Evolutionary conservation across 2,888 invertebrate species (phyloP), one percentile per base, ranked within the genome.

Genomic region (Parnassius apollo): DNA sequence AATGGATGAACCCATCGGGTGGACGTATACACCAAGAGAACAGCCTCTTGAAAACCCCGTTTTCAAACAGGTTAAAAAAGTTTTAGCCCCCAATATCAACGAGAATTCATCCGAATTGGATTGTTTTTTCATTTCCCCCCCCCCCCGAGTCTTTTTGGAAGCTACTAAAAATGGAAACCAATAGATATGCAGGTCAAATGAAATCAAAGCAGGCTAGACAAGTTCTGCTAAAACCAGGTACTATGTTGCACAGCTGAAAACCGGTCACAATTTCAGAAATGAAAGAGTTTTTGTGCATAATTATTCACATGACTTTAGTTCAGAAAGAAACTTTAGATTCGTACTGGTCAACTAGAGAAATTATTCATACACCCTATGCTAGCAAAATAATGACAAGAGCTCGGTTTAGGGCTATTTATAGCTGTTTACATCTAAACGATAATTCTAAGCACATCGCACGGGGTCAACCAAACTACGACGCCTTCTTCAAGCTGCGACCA

Each of bases 341-440:
- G 52, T 70, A 70, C 54, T 69, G 70, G 69, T 69, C 69, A 12
- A 66, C 68, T 44, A 48, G 63, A 35, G 63, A 64, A 60, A 65
- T 70, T 49, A 64, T 68, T 59, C 54, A 62, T 46, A 69, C 69
- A 53, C 59, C 71, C 61, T 71, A 63, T 42, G 57, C 71, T 18
- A 48, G 25, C 22, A 66, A 46, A 2, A 46, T 46, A 12, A 46
- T 46, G 10, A 46, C n/a, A 12, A 46, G 46, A 3, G 11, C 46
- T 46, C 46, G 46, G 11, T 46, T 8, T 7, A 61, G n/a, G n/a
- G 48, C 11, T n/a, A 46, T 12, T 12, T 1, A 46, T 46, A 46
- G 46, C n/a, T 46, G 46, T 8, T 7, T 46, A 12, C 11, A 46
- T 12, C n/a, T 46, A 46, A 46, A 8, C n/a, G 12, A 46, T n/a